Evolutionary conservation across 2,113 vertebrate genomes (phyloP).

Genomic region (Epinephelus fuscoguttatus): DNA sequence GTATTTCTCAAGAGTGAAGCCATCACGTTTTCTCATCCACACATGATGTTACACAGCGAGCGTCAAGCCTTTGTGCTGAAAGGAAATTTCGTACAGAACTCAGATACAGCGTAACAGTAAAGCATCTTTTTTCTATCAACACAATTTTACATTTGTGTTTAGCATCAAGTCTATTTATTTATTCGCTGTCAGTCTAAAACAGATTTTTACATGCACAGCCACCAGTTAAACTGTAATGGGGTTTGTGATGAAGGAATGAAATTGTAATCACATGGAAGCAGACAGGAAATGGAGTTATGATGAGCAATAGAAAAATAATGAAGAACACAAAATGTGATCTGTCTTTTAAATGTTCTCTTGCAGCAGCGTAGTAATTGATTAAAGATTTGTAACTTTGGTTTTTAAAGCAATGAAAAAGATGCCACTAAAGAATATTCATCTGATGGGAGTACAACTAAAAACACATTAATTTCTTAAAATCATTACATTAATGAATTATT

Average conservation of each 20-base stretch:
- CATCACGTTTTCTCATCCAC: slow-evolving; percentile 45
- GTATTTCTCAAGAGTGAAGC: slow-evolving; percentile 53
- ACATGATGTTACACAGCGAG: slow-evolving; percentile 36
- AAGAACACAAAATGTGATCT: background rate
- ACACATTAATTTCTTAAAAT: background rate
- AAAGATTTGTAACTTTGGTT: background rate
- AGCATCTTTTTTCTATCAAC: background rate
- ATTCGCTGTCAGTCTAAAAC: background rate
- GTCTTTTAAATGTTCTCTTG: background rate
- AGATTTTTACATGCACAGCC: slow-evolving; percentile 14
- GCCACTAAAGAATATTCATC: background rate
- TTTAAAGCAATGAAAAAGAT: background rate
- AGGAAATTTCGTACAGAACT: slow-evolving; percentile 10
- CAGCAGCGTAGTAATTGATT: background rate
- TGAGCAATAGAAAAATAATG: background rate
- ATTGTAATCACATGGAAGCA: slow-evolving; percentile 19
- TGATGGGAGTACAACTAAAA: background rate
- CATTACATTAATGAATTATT: slow-evolving; percentile 4
- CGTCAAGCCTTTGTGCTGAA: slow-evolving; percentile 10
- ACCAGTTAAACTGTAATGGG: background rate
- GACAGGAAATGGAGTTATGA: slow-evolving; percentile 14
- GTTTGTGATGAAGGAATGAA: slow-evolving; percentile 16
- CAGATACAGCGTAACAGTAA: slow-evolving; percentile 4
- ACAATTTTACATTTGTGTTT: background rate
- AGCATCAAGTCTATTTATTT: background rate